Conservation (phyloP, 2,113 vertebrate genomes). For the Agelaius tricolor region DNA sequence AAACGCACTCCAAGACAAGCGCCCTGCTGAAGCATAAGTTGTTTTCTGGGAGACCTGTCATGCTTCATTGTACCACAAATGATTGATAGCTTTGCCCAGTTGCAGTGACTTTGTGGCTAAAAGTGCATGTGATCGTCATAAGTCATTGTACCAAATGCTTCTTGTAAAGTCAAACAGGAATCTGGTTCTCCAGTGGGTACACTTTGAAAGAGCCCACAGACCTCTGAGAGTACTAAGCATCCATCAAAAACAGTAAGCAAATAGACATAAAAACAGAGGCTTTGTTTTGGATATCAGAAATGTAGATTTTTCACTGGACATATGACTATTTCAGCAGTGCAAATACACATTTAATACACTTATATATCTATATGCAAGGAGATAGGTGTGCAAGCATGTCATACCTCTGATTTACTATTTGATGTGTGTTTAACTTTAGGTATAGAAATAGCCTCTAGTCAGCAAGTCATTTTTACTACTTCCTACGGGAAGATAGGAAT, state of each 20-base stretch:
- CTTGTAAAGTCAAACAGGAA: not conserved
- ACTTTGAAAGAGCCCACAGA: not conserved
- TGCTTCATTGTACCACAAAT: not conserved
- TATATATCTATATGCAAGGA: not conserved
- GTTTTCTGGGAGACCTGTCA: not conserved
- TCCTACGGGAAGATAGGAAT: not conserved
- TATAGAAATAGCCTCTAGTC: not conserved
- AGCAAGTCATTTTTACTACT: not conserved
- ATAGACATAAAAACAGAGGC: not conserved
- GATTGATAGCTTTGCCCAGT: not conserved
- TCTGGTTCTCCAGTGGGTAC: not conserved
- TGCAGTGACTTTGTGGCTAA: not conserved
- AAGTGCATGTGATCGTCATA: not conserved
- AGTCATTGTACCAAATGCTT: not conserved
- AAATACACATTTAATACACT: not conserved
- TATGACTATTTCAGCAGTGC: not conserved
- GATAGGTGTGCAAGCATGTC: not conserved
- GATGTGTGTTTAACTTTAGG: not conserved
- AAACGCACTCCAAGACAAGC: not conserved
- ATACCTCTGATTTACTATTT: not conserved
- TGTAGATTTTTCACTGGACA: not conserved
- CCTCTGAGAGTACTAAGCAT: not conserved
- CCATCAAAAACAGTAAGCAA: not conserved
- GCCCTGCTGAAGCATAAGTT: not conserved
- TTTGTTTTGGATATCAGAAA: not conserved